Evolutionary conservation across 2,113 vertebrate genomes (phyloP), one percentile per base, ranked within the genome.

Genomic region (Boleophthalmus pectinirostris): DNA sequence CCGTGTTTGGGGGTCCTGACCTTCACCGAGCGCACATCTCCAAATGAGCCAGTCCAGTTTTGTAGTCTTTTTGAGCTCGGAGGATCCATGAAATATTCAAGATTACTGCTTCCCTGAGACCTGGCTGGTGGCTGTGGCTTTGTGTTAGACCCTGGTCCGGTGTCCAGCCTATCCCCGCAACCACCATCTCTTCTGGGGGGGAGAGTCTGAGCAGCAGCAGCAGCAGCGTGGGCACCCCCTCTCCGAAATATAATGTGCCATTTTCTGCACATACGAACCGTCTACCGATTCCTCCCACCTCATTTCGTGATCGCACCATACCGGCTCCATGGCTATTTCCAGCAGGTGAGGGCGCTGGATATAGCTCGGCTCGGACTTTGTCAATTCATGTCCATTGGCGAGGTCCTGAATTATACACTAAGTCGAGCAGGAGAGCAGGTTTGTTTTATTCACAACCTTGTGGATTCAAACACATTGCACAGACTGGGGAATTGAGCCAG

Each of bases 61-160:
- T 94, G 94, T 93, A 94, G 95, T 96, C 94, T 95, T 95, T 96
- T 95, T 96, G 96, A 95, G 96, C 95, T 97, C 82, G 94, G 88
- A 96, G 95, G 94, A 96, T 85, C 96, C 95, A 97, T 98, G 93
- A 97, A 98, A 98, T 95, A 97, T 97, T 97, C 95, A 97, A 93
- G 87, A 92, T 93, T 86, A 87, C 92, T 93, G 95, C 94, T 95
- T 96, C 95, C 94, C 92, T 93, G 94, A 96, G 95, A 95, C 95
- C 93, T 95, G 95, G 94, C 95, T 97, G 96, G 95, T 97, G 95
- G 95, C 95, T 94, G 94, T 96, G 94, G 94, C 95, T 96, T 96
- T 97, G 95, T 96, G 95, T 96, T 95, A 93, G 93, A 66, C 73
- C 72, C 45, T 43, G 46, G 76, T 79, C 87, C 79, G 23, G 54